Evolutionary conservation across 2,888 invertebrate genomes (phyloP).

Genomic region (Leptogaster cylindrica): DNA sequence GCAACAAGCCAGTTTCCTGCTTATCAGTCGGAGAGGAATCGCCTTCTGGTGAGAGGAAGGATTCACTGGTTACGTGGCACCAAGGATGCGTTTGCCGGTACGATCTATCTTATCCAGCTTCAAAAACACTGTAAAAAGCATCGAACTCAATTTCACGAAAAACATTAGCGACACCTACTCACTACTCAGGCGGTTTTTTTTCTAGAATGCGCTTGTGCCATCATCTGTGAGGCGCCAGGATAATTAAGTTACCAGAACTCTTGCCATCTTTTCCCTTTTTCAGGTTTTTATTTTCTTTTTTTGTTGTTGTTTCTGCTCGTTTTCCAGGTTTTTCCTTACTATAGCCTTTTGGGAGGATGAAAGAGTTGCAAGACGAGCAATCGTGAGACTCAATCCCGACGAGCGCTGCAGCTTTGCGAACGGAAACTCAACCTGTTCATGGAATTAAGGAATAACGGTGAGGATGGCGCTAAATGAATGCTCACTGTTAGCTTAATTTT

Average conservation of each 20-base stretch:
- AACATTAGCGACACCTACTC: constrained; percentile 31
- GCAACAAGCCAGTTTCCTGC: constrained; percentile 17
- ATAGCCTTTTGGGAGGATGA: too few species aligned
- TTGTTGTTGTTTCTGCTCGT: too few species aligned
- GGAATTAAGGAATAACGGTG: background rate
- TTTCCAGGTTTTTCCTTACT: too few species aligned
- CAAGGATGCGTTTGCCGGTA: background rate
- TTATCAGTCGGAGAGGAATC: constrained; percentile 1
- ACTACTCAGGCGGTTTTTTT: background rate
- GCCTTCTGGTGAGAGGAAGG: background rate
- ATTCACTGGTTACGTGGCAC: background rate
- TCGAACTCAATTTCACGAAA: constrained; percentile 23
- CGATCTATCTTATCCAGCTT: constrained; percentile 27
- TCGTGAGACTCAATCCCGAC: too few species aligned
- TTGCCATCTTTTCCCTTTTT: constrained; percentile 19
- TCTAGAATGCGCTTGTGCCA: background rate
- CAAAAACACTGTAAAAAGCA: constrained; percentile 23
- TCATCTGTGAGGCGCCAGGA: constrained; percentile 17
- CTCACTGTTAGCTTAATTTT: background rate
- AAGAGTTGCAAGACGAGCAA: too few species aligned
- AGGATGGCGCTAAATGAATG: background rate
- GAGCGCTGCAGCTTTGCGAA: too few species aligned
- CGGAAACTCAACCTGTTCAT: constrained; percentile 1
- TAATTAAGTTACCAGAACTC: constrained; percentile 34
- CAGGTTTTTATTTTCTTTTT: background rate